A percentile compares a stretch with the other conserved stretches of the same genome.
phyloP scores from a whole-genome alignment of 2,888 invertebrate genomes.

The Hypercompe scribonia region DNA sequence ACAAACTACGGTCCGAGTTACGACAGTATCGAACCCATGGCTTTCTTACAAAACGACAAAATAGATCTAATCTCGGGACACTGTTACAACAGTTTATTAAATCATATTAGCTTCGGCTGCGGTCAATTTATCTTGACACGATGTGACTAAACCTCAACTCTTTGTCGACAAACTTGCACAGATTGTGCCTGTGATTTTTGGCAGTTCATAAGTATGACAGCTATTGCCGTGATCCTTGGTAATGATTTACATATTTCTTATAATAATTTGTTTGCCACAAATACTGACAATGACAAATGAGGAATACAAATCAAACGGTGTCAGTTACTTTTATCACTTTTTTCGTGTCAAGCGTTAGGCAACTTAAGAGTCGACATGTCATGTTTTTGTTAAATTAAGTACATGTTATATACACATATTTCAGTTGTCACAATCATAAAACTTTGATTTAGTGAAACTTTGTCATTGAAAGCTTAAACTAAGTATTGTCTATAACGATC shows the following conservation, averaged over 20 bases:
- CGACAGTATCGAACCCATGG: constrained; percentile 50
- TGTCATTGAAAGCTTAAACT: not conserved
- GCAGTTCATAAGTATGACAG: too few relatives aligned
- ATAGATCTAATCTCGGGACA: constrained; percentile 51
- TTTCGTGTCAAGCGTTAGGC: not conserved
- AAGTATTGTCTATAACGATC: not conserved
- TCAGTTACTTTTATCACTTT: not conserved
- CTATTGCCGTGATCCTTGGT: too few relatives aligned
- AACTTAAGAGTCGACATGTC: not conserved
- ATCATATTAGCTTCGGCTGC: constrained; percentile 63
- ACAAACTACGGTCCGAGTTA: constrained; percentile 39
- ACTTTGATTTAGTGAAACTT: not conserved
- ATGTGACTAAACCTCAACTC: constrained; percentile 43
- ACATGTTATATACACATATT: not conserved
- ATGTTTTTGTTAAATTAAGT: not conserved
- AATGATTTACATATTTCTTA: too few relatives aligned
- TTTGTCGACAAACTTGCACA: constrained; percentile 25
- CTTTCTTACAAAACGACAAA: constrained; percentile 59
- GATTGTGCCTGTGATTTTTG: constrained; percentile 22
- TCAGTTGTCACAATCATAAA: not conserved
- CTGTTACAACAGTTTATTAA: constrained; percentile 62
- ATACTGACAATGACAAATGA: not conserved
- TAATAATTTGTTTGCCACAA: not conserved
- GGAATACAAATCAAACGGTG: constrained; percentile 1
- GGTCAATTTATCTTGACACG: constrained; percentile 50